Base-by-base conservation (phyloP, 2,888 invertebrate genomes). In the Morpho helenor region DNA sequence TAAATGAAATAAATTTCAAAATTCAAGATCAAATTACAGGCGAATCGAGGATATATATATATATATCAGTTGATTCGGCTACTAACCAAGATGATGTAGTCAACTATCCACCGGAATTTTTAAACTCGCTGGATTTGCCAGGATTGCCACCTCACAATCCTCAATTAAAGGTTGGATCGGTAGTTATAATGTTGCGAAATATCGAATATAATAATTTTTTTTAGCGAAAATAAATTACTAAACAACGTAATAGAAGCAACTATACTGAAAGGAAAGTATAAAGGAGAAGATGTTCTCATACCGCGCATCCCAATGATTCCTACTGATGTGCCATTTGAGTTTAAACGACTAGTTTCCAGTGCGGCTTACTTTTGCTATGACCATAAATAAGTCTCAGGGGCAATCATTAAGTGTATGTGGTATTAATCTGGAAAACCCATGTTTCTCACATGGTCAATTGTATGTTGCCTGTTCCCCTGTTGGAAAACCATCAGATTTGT, bases 391-490 rank as follows among this genome's bases (percentile, higher is more conserved):
- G 8, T 52, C 57, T 2, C 52, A 58, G 22, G 49, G 50, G 3
- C 53, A 52, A 42, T 8, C 1, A 8, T 42, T 42, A 8, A 8
- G 7, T 42, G 8, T 42, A 8, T 42, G 42, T 42, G 1, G 42
- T 8, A 8, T 42, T 8, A 8, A 42, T 42, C 8, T 42, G 42
- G 8, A 8, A 42, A 42, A 7, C 7, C 60, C 62, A 41, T 68
- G 68, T 62, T 69, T 67, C 52, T 48, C 66, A 8, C 65, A 65
- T 68, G 66, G 68, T 40, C 68, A 68, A 62, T 65, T 69, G 57
- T 68, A 71, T 51, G 63, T 71, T 16, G 69, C 66, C 49, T 66
- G 65, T 65, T 70, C 66, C 47, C 66, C 67, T 22, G 67, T 68
- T 55, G 66, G 66, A 64, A 69, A 64, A 67, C 64, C 62, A 45